These are phyloP conservation scores for Leptopilina drosophilae DNA, from an alignment of 2,888 invertebrate genomes.

Conservation along the genomic window DNA sequence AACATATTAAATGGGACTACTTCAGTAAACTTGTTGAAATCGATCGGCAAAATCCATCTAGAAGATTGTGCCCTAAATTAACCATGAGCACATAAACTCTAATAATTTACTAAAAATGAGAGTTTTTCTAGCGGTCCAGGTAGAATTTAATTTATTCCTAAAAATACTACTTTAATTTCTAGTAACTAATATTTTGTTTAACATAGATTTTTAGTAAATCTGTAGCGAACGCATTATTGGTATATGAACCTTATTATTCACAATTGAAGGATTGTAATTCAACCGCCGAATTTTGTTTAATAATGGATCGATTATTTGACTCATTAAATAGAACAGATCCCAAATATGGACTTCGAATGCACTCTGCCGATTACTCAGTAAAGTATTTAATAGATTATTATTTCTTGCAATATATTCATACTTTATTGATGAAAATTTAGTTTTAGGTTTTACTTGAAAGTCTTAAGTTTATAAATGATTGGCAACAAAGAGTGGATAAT, in stretches of 20 bases:
- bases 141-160: background rate
- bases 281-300: slow-evolving; percentile 45
- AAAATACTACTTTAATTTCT: background rate
- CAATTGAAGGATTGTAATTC: slow-evolving; percentile 45
- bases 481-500: background rate
- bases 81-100: background rate
- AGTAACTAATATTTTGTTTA: background rate
- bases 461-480: slow-evolving; percentile 4
- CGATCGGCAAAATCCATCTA: background rate
- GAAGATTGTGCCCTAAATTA: background rate
- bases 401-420: background rate
- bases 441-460: slow-evolving; percentile 1
- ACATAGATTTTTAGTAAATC: slow-evolving; percentile 47
- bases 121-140: background rate
- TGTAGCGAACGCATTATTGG: slow-evolving; percentile 40
- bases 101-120: slow-evolving; percentile 16
- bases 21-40: background rate
- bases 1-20: slow-evolving; percentile 14
- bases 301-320: slow-evolving; percentile 44
- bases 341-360: slow-evolving; percentile 41
- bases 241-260: background rate
- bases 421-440: background rate
- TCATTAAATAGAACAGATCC: slow-evolving; percentile 37
- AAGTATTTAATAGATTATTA: background rate
- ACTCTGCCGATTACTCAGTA: slow-evolving; percentile 41